Base-by-base conservation (phyloP, 1,140 invertebrate species). In the Drosophila kepulauana region DNA sequence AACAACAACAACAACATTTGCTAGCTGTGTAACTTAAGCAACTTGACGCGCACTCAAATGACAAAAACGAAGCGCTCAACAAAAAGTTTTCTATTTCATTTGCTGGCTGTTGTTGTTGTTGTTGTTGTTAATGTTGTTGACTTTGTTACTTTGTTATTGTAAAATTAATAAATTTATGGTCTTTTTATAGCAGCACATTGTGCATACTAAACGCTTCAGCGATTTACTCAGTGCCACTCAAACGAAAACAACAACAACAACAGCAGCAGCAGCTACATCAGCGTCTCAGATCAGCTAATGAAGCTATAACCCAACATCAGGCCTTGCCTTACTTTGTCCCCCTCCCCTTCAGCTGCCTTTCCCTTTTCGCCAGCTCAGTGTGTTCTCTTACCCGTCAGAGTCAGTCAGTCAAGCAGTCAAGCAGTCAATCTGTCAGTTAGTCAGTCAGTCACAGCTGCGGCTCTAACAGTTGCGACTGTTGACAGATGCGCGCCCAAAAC, bases 161-260 rank as follows among this genome's bases (percentile, higher is more conserved):
- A 68, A 74, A 61, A 61, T 74, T 74, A 61, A 74, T 74, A 74
- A 74, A 68, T 74, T 49, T 58, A 72, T 72, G 52, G 35, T 25
- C 62, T 65, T 65, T 72, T 61, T 68, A 67, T 74, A 54, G 56
- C 38, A 15, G 48, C 58, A 69, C 58, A 54, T 62, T 63, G 59
- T 61, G 68, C 68, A 71, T 71, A 63, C 63, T 61, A 68, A 75
- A 75, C 72, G 72, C 72, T 75, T 75, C 51, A 75, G 59, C 72
- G 72, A 75, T 69, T 74, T 45, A 33, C 57, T 75, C 72, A 75
- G 45, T 58, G 69, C 45, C 69, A 65, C 28, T 15, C 20, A 16
- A 49, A 41, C 11, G 7, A 35, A 8, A 35, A 41, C 38, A 41
- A 41, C 38, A 41, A 38, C 38, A 41, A 13, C 28, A 20, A 0